These are phyloP conservation scores for Pachymerium ferrugineum DNA, from an alignment of 2,888 invertebrate genomes.

Conservation along the genomic window DNA sequence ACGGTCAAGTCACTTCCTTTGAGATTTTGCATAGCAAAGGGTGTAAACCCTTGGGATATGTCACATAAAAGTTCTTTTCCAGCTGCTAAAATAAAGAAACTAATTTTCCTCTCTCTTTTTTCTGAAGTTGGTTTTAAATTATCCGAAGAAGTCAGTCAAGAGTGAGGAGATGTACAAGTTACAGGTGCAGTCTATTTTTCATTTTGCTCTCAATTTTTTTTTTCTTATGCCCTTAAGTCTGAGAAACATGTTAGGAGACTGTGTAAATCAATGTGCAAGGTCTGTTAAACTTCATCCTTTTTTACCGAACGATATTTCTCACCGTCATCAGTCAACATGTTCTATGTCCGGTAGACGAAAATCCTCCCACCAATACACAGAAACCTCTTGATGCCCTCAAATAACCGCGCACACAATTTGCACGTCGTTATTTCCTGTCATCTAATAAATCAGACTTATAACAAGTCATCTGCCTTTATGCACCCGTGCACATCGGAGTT, in stretches of 20 bases:
- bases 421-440: constrained; percentile 7
- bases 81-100: too few relatives aligned
- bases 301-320: background rate
- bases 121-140: too few relatives aligned
- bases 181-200: constrained; percentile 15
- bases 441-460: constrained; percentile 7
- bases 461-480: background rate
- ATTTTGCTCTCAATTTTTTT: background rate
- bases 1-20: too few relatives aligned
- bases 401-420: constrained; percentile 22
- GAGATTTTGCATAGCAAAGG: too few relatives aligned
- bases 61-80: too few relatives aligned
- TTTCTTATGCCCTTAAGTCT: background rate
- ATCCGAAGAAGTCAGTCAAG: background rate
- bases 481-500: background rate
- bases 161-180: background rate
- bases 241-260: background rate
- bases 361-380: constrained; percentile 10
- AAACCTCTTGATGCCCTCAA: background rate
- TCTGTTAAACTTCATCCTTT: constrained; percentile 17
- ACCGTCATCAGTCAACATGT: constrained; percentile 24
- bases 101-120: too few relatives aligned
- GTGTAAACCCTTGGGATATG: too few relatives aligned
- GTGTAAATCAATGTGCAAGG: background rate
- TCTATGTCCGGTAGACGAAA: constrained; percentile 1